Evolutionary conservation across 2,797 vertebrate species (phyloP), one percentile per base, ranked within the genome.

Genomic region (Gymnothorax reevesii): DNA sequence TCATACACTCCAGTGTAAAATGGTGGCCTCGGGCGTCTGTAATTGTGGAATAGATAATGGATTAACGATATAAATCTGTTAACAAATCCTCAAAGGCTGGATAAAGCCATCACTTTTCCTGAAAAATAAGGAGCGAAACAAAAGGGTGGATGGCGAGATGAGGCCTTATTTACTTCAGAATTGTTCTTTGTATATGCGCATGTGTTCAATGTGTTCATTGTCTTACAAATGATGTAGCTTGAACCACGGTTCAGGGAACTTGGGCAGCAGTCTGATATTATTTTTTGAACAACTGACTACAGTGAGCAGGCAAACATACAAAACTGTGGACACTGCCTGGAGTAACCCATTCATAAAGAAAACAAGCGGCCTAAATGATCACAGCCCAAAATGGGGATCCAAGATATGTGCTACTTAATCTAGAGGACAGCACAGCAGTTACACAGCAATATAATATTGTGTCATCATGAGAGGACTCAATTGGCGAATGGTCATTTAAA

Each of bases 41-140:
- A 95, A 94, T 91, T 90, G 91, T 91, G 90, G 91, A 91, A 91
- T 93, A 94, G 95, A 95, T 94, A 92, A 93, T 91, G 93, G 94
- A 94, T 95, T 95, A 94, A 77, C 15, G 27, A 95, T 94, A 94
- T 95, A 92, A 92, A 92, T 94, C 95, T 94, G 94, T 95, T 95
- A 95, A 79, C 75, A 79, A 79, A 79, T 79, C 25, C 73, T 25
- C 49, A 42, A n/a, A 84, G 52, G 57, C 54, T 79, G 84, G 52
- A 57, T 42, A 27, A 42, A 75, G 71, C 22, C 62, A 27, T 84
- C 84, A 33, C 49, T 73, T 71, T 52, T 71, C 49, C 62, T 54
- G 62, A 12, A 62, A 73, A 54, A 33, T 42, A 17, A 66, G 64
- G 25, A 22, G 59, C 75, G 1, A 79, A 79, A 79, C 75, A 54